phyloP scores from a whole-genome alignment of 2,888 invertebrate genomes.

The Cosmopolites sordidus region DNA sequence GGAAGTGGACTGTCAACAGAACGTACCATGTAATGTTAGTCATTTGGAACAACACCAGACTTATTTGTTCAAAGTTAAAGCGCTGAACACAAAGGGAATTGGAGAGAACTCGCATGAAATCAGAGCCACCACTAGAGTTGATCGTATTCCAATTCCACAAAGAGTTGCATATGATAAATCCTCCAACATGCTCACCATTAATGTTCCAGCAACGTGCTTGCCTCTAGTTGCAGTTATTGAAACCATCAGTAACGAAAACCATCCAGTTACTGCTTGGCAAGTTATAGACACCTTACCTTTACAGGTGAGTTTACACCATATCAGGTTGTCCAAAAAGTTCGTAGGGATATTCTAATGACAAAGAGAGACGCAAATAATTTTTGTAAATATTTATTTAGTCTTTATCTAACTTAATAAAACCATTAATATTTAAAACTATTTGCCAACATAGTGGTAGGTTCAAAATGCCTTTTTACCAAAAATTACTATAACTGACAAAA shows the following conservation, averaged over 20 bases:
- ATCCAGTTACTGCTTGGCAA: conserved; percentile 59
- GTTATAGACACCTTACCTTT: conserved; percentile 69
- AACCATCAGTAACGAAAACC: conserved; percentile 58
- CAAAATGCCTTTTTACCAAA: too few species aligned
- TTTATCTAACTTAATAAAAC: too few species aligned
- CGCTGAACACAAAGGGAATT: conserved; percentile 80
- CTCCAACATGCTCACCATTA: conserved; percentile 70
- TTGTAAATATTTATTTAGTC: too few species aligned
- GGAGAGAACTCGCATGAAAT: conserved; percentile 85
- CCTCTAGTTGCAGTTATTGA: conserved; percentile 74
- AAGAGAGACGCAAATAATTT: too few species aligned
- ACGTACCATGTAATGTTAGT: conserved; percentile 85
- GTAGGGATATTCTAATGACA: too few species aligned
- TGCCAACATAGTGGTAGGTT: too few species aligned
- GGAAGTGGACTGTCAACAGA: conserved; percentile 79
- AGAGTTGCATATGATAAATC: conserved; percentile 80
- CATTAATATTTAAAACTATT: too few species aligned
- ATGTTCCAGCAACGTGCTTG: conserved; percentile 73
- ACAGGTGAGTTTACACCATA: conserved; percentile 45
- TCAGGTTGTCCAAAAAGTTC: too few species aligned
- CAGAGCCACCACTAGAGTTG: conserved; percentile 75
- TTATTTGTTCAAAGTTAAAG: conserved; percentile 84
- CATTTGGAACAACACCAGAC: conserved; percentile 81
- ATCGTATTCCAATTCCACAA: conserved; percentile 74
- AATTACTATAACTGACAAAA: too few species aligned